Base-by-base conservation (phyloP, 2,888 invertebrate genomes). In the Spodoptera littoralis region DNA sequence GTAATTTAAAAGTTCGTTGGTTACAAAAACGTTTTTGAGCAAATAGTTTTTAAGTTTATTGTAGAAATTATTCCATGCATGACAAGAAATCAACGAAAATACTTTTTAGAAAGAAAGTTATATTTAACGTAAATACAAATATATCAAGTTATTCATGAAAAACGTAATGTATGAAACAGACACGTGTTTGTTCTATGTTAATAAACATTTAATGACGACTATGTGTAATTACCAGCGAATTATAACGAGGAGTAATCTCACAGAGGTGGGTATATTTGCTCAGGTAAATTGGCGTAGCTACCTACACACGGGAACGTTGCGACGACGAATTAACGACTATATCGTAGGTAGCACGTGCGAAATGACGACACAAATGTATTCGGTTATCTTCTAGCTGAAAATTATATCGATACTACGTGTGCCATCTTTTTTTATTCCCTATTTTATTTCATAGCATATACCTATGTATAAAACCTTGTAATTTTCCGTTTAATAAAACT, bases 281-380 rank as follows among this genome's bases (percentile, higher is more conserved):
- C 77, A 77, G 79, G 81, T 78, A 84, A 87, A 87, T 87, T 85
- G 80, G 81, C 81, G 78, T 77, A 50, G 69, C 52, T 49, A 58
- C 54, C 53, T 53, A 54, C 58, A 62, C 62, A 65, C 54, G 60
- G 74, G 58, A 56, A 59, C 49, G 22, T 24, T 54, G n/a, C 54
- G 65, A 64, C 64, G 50, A 56, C 68, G 56, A 70, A 68, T 66
- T 65, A 76, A 76, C 62, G 65, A 54, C 56, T 44, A 60, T 65
- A 54, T 73, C 60, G 49, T 46, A 63, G 46, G 36, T 62, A 45
- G 24, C 54, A 76, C 78, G 76, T 67, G 63, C 60, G 48, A 65
- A 60, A 50, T 59, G 11, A 59, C 58, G 52, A 72, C 41, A 57
- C 48, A 55, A 50, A 71, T 55, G 24, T 72, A 63, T 65, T 67